Evolutionary conservation across 2,888 invertebrate species (phyloP), one percentile per base, ranked within the genome.

Genomic region (Drosophila birchii): DNA sequence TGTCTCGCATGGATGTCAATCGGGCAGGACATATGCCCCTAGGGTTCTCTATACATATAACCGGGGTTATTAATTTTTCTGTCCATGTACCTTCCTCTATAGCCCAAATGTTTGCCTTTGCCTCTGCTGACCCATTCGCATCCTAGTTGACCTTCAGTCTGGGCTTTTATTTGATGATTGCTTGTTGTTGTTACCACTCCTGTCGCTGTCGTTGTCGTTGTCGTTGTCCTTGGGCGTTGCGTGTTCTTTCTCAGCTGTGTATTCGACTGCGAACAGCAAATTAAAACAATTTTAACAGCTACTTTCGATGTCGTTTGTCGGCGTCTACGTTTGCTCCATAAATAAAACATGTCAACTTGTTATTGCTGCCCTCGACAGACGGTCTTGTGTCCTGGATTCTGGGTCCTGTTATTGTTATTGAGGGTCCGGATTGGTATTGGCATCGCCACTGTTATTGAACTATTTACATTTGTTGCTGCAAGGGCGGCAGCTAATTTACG

Each of bases 201-300:
- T 29, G 45, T 29, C 32, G 26, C 23, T 72, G 58, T 44, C 47
- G 41, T 18, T 41, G 43, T 12, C 20, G 51, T 45, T 69, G 47
- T n/a, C 51, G 32, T 59, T 34, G 71, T 43, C 54, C 39, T 47
- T 39, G 38, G 36, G 16, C 53, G 20, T 45, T 45, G 45, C 45
- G 45, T 41, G 34, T 14, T 44, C 47, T 7, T 20, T 44, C 39
- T 55, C 71, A 53, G 58, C 41, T 70, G 71, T 69, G 58, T 43
- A 43, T 51, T 69, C 44, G 66, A 49, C 68, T 69, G 70, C 57
- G 58, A 67, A 76, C 64, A 83, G 88, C 78, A 87, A 89, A 89
- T 89, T 89, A 89, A 89, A 87, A 88, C 89, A 89, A 89, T 89
- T 89, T 89, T 86, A 89, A 88, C 88, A 88, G 87, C 89, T 80